Percentiles rank a stretch among this genome's conserved stretches.
phyloP scores from a whole-genome alignment of 2,888 invertebrate species.

The Erebia epiphron region DNA sequence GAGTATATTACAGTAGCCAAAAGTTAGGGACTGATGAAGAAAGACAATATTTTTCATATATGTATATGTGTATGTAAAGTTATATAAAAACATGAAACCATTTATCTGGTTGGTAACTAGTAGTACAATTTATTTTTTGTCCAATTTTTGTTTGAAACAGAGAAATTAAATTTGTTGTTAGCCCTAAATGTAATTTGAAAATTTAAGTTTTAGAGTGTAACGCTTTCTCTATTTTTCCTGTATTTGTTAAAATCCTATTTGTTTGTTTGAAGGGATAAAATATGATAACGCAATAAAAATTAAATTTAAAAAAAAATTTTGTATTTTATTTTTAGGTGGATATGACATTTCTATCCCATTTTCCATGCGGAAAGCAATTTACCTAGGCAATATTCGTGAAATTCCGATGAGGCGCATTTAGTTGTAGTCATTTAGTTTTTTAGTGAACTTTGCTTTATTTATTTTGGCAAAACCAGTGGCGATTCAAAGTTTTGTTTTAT shows the following conservation, averaged over 20 bases:
- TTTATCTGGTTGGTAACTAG: neutral
- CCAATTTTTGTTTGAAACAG: conserved; percentile 1
- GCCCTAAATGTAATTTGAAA: conserved; percentile 25
- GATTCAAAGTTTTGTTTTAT: too few relatives aligned
- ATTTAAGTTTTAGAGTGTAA: conserved; percentile 32
- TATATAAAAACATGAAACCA: conserved; percentile 1
- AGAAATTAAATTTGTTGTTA: conserved; percentile 27
- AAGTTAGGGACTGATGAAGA: conserved; percentile 50
- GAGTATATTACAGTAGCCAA: conserved; percentile 27
- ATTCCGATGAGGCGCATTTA: too few relatives aligned
- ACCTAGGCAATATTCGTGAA: too few relatives aligned
- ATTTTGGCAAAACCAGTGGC: too few relatives aligned
- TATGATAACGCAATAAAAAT: conserved; percentile 67
- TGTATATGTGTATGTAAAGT: conserved; percentile 29
- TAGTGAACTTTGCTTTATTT: too few relatives aligned
- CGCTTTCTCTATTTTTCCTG: conserved; percentile 54
- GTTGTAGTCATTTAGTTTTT: too few relatives aligned
- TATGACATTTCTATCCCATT: too few relatives aligned
- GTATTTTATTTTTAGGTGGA: conserved; percentile 2
- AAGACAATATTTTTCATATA: conserved; percentile 62
- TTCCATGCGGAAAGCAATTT: too few relatives aligned
- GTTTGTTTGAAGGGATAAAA: conserved; percentile 63
- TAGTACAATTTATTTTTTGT: conserved; percentile 9
- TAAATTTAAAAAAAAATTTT: conserved; percentile 40
- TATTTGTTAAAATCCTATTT: conserved; percentile 59